Evolutionary conservation across 2,888 invertebrate species (phyloP), one percentile per base, ranked within the genome.

Genomic region (Phania funesta): DNA sequence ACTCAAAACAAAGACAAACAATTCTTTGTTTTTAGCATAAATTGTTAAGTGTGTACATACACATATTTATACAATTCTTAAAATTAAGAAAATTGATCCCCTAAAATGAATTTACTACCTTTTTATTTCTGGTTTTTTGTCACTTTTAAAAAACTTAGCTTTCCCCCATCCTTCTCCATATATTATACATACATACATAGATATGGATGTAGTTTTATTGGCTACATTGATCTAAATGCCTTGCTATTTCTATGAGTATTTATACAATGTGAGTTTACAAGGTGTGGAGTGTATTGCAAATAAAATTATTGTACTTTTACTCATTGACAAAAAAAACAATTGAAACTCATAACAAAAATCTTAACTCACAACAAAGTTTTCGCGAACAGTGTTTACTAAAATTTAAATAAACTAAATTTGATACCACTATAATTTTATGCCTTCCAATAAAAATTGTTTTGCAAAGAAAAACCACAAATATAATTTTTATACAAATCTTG

Each of bases 301-400:
- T 16, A 11, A 67, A n/a, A 38, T 60, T 38, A 26, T 48, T 38
- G 54, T 48, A 26, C 38, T 58, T 20, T 41, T 48, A 67, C 67
- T 76, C 68, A 60, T 46, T n/a, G 41, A 18, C 3, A 44, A 26
- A 46, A 65, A 48, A 20, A 38, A 29, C 1, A 18, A n/a, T 41
- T 44, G 44, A 54, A 54, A 80, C 80, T 80, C 80, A 80, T 62
- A 80, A 80, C 79, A 80, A 68, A 73, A 7, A 7, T 2, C n/a
- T 58, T 38, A 54, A 74, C 62, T 80, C 54, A 74, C 54, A 79
- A 62, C 67, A 74, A 56, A 60, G 8, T 20, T 35, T 22, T 48
- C 46, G 0, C 6, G 1, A 41, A 16, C 11, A n/a, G 41, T 41
- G 13, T n/a, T 3, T 16, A 38, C 9, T 38, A 2, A 38, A 16